Conservation (phyloP, 2,113 vertebrate genomes). For the Atlantisia rogersi region DNA sequence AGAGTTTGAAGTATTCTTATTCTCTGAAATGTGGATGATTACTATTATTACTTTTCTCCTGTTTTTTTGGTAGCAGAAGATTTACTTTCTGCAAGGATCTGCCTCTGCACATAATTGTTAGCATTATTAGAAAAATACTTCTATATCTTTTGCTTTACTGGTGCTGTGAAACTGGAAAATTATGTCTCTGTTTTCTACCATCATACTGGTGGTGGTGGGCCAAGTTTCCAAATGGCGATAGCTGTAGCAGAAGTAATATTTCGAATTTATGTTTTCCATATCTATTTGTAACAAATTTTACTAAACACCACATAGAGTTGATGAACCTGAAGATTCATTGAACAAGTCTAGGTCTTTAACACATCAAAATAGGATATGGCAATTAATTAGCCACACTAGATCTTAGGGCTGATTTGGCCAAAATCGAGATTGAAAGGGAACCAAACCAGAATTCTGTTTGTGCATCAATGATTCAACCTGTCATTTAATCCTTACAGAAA, state of each 20-base stretch:
- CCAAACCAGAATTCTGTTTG: neutral
- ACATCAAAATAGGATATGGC: neutral
- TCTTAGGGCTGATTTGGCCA: neutral
- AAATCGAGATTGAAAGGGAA: neutral
- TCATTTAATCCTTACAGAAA: constrained; percentile 29
- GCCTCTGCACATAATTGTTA: neutral
- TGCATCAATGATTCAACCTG: neutral
- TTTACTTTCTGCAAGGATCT: neutral
- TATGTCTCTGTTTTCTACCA: neutral
- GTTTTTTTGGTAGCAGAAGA: neutral
- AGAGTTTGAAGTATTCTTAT: neutral
- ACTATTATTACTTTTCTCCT: too few species aligned
- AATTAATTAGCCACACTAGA: neutral
- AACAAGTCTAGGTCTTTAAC: neutral
- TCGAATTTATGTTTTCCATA: neutral
- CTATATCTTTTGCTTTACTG: neutral
- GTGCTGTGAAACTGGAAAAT: neutral
- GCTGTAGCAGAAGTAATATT: neutral
- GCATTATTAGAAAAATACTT: neutral
- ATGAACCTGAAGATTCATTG: neutral
- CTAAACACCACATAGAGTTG: accelerated
- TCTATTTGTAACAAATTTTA: neutral
- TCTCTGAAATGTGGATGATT: neutral
- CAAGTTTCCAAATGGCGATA: neutral
- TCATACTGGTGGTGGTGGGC: neutral